These are phyloP conservation scores for Agrotis ipsilon DNA, from an alignment of 2,888 invertebrate genomes.

Conservation along the genomic window DNA sequence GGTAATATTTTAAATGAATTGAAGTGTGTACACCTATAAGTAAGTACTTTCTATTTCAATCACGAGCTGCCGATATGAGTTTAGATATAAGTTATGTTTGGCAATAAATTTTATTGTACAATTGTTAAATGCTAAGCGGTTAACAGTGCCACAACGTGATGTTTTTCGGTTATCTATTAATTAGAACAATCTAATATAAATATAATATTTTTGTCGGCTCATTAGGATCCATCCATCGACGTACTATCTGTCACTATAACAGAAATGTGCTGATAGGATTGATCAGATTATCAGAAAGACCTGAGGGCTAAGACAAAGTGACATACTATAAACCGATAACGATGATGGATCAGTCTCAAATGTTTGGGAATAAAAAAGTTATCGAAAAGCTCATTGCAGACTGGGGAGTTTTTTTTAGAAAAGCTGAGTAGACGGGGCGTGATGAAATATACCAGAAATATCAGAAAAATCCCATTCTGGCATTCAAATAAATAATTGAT, in stretches of 20 bases:
- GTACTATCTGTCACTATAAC: not conserved
- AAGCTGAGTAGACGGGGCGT: no score
- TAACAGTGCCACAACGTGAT: not conserved
- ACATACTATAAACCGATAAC: no score
- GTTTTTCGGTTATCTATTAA: slow-evolving; percentile 4
- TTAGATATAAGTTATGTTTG: slow-evolving; percentile 68
- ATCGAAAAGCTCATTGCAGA: no score
- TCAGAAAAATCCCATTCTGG: no score
- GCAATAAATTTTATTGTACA: slow-evolving; percentile 63
- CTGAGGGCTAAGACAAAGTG: no score
- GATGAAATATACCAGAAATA: no score
- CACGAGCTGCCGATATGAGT: slow-evolving; percentile 64
- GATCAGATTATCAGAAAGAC: not conserved
- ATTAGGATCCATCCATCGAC: not conserved
- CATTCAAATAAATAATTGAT: no score
- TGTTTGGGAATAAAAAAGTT: no score
- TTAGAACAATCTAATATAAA: not conserved
- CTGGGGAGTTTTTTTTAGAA: no score
- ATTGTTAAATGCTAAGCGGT: slow-evolving; percentile 44
- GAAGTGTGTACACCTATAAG: slow-evolving; percentile 52
- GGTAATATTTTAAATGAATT: slow-evolving; percentile 72
- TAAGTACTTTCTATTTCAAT: slow-evolving; percentile 83
- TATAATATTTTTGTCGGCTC: no score
- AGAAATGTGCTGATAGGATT: not conserved
- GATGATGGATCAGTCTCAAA: no score